Evolutionary conservation across 2,888 invertebrate species (phyloP), one percentile per base, ranked within the genome.

Genomic region (Nymphalis c-album): DNA sequence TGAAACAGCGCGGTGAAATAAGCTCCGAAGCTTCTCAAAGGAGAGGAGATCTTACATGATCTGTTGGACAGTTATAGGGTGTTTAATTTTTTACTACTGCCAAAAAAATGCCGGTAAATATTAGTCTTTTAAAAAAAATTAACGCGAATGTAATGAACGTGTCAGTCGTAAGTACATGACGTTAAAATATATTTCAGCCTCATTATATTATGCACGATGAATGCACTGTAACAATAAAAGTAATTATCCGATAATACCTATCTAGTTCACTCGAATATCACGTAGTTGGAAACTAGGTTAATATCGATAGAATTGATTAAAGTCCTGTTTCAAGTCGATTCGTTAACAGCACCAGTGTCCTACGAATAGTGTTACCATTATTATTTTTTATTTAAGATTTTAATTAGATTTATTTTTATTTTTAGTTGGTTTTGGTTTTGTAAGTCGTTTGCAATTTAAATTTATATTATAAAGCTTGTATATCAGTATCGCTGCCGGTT

Each of bases 281-380:
- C 64, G 57, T 64, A 73, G 64, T 70, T 64, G 50, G 68, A 68
- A 71, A 68, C 50, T 70, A 47, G 68, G 67, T 67, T 69, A 61
- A 65, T 64, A 68, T 60, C 64, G 62, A 69, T 64, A 60, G 64
- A 60, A 71, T 71, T 69, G 64, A 71, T 73, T 62, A 73, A 68
- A 71, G 59, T 69, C 60, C 63, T 71, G 72, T 71, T 69, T 66
- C 64, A 55, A 66, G 77, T 76, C 73, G 75, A 79, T 77, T 71
- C 71, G 72, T 75, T 75, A 76, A 74, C 45, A 46, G 45, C 5
- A 17, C 40, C 20, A 47, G 58, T 53, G 53, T 31, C 58, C 18
- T 58, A 63, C 53, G 53, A 58, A n/a, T 5, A 40, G 47, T 47
- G 22, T 59, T 57, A 26, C 55, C 40, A 64, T 7, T 7, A 51